These are phyloP conservation scores for Drosophila subobscura DNA, from an alignment of 1,140 invertebrate species.

Conservation along the genomic window DNA sequence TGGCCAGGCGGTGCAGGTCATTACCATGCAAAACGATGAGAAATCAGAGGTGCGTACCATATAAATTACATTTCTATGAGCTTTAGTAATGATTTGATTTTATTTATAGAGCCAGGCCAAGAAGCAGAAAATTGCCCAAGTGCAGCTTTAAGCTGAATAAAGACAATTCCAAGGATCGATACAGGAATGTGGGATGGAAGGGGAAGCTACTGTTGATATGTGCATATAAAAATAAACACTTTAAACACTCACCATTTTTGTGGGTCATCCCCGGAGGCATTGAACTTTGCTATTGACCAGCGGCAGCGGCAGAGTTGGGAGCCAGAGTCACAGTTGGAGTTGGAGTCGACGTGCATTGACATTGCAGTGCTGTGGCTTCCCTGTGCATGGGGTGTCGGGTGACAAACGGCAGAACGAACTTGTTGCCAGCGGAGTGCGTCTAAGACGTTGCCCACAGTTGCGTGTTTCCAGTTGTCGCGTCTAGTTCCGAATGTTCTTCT, in stretches of 20 bases:
- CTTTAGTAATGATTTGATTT: background rate
- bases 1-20: conserved; percentile 77
- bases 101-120: conserved; percentile 51
- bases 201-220: conserved; percentile 43
- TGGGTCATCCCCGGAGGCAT: conserved; percentile 56
- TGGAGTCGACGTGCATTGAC: conserved; percentile 55
- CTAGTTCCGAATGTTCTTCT: conserved; percentile 67
- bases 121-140: conserved; percentile 65
- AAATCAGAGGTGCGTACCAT: conserved; percentile 36
- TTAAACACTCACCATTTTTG: conserved; percentile 21
- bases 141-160: conserved; percentile 50
- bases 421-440: conserved; percentile 20
- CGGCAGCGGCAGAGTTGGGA: conserved; percentile 1
- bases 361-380: conserved; percentile 67
- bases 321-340: no score
- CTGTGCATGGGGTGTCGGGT: conserved; percentile 41
- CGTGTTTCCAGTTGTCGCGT: conserved; percentile 33
- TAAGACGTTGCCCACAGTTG: conserved; percentile 53
- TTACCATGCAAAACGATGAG: conserved; percentile 55
- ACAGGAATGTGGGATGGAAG: conserved; percentile 35
- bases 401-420: conserved; percentile 67
- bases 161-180: conserved; percentile 16
- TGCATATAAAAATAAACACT: conserved; percentile 30
- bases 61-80: background rate
- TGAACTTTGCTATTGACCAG: conserved; percentile 55